Base-by-base conservation (phyloP, 2,797 vertebrate genomes). In the Florisuga fusca region DNA sequence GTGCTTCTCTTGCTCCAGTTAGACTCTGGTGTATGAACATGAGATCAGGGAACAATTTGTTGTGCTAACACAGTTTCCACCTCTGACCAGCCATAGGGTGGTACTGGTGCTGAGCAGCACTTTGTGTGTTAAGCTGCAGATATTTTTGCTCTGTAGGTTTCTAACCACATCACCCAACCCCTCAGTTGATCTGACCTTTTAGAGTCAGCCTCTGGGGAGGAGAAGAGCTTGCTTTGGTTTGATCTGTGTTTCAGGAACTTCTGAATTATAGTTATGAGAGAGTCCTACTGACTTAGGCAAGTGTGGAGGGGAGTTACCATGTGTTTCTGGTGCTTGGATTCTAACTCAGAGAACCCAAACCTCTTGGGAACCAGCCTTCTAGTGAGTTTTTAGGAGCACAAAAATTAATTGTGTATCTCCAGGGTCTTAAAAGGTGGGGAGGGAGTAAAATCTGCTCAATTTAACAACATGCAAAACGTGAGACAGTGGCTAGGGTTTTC, bases 251-350 rank as follows among this genome's bases (percentile, higher is more conserved):
- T 66, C 31, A 34, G 69, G 75, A 90, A 75, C 50, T 69, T 66
- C 34, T 51, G 33, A 55, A 23, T 79, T 75, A 29, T 26, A 45
- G 64, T 14, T 63, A 50, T 0, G 2, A 41, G 18, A 7, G 6
- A 20, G 81, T 41, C 8, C 43, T 75, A 10, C 45, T 73, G 55
- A 51, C 17, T 79, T 61, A 53, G 27, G 34, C n/a, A 72, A 59
- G 62, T 0, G 0, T 19, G 27, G 43, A 41, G 20, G 33, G 19
- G 36, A 63, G 29, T 43, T 83, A 25, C 25, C 12, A 4, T 1
- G 5, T 6, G 4, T 72, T 91, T 64, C 75, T 91, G 67, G 41
- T 63, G 80, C 54, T 79, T 19, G 6, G 22, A 36, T 75, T 78
- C 38, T 85, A 22, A 51, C 4, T 3, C 7, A 38, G 46, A 29